These are phyloP conservation scores for Casuarius casuarius DNA, from an alignment of 2,113 vertebrate genomes.

Conservation along the genomic window DNA sequence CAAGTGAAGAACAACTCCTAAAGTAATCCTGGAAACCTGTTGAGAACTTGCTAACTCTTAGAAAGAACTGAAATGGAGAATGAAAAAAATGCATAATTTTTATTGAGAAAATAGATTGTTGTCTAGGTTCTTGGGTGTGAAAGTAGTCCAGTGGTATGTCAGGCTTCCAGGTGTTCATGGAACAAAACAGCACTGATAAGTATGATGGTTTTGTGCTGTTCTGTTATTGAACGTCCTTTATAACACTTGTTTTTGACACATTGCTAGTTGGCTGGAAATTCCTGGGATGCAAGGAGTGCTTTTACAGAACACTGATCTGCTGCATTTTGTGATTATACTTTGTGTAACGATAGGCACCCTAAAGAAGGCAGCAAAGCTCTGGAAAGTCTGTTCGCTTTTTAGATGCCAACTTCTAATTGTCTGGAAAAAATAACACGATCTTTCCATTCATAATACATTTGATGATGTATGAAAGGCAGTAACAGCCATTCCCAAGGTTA, in stretches of 20 bases:
- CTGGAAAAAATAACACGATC: not conserved
- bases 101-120: not conserved
- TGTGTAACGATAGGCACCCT: not conserved
- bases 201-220: not conserved
- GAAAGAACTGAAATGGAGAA: not conserved
- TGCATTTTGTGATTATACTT: not conserved
- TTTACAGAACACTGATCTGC: not conserved
- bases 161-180: not conserved
- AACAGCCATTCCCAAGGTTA: constrained; percentile 19
- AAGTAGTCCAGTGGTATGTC: not conserved
- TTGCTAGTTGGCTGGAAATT: not conserved
- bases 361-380: not conserved
- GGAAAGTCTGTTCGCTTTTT: not conserved
- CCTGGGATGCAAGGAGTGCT: not conserved
- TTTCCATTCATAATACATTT: not conserved
- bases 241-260: not conserved
- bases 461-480: not conserved
- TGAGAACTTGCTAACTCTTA: not conserved
- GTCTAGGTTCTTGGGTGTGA: not conserved
- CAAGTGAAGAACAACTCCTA: not conserved
- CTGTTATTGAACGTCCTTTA: not conserved
- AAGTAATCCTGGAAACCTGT: not conserved
- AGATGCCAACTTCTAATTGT: not conserved
- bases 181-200: not conserved
- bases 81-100: not conserved